Conservation (phyloP, 2,888 invertebrate species). For the Drosophila seclusa region DNA sequence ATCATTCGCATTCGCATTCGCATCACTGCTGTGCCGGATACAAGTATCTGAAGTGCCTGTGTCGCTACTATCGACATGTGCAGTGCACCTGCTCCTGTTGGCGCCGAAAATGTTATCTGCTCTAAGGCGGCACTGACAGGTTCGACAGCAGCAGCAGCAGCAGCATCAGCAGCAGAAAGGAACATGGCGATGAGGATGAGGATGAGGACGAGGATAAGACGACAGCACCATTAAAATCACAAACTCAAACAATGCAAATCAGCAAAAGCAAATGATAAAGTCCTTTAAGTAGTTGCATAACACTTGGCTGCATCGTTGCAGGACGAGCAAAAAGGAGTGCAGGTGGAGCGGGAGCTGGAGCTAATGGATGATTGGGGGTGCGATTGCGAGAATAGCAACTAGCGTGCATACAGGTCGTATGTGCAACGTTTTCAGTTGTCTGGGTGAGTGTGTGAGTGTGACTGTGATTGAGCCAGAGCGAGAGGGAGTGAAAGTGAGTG, state of each 20-base stretch:
- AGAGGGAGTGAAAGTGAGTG: neutral
- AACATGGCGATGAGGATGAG: neutral
- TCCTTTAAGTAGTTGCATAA: slow-evolving; percentile 78
- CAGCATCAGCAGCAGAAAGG: neutral
- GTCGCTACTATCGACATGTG: slow-evolving; percentile 72
- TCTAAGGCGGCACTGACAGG: slow-evolving; percentile 47
- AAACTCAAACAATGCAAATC: slow-evolving; percentile 68
- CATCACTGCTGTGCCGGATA: slow-evolving; percentile 76
- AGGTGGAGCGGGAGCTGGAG: slow-evolving; percentile 18
- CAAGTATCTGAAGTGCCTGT: slow-evolving; percentile 76
- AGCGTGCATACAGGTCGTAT: slow-evolving; percentile 78
- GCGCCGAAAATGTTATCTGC: slow-evolving; percentile 75
- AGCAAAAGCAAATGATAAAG: slow-evolving; percentile 71
- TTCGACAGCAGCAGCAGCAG: neutral
- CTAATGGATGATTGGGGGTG: slow-evolving; percentile 42
- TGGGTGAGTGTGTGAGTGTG: slow-evolving; percentile 44
- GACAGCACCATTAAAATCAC: slow-evolving; percentile 63
- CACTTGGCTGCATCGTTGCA: slow-evolving; percentile 73
- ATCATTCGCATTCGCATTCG: slow-evolving; percentile 62
- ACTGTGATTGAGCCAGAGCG: neutral
- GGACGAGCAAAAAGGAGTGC: neutral
- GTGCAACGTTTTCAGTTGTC: slow-evolving; percentile 77
- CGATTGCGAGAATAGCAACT: slow-evolving; percentile 62
- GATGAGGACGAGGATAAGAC: slow-evolving; percentile 5
- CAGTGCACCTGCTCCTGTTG: slow-evolving; percentile 78